Conservation (phyloP, 2,797 vertebrate species). For the Trachurus trachurus region DNA sequence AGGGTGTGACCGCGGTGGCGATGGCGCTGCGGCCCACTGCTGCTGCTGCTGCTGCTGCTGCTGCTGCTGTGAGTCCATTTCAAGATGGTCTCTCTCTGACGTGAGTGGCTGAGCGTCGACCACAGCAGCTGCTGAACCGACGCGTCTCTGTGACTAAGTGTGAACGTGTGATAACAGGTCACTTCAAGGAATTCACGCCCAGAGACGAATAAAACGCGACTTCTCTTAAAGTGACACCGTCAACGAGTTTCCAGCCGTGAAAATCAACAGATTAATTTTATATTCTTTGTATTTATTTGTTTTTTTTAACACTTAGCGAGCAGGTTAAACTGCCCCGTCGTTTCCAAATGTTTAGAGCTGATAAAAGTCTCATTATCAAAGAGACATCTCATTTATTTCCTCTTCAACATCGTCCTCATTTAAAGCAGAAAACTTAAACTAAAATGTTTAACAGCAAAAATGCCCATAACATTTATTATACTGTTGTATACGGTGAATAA, state of each 20-base stretch:
- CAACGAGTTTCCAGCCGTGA: background rate
- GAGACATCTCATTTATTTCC: background rate
- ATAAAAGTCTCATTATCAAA: background rate
- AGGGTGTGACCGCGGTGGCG: too few species aligned
- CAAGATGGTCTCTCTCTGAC: too few species aligned
- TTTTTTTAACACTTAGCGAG: too few species aligned
- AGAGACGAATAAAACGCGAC: constrained; percentile 17
- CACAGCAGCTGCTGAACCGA: constrained; percentile 18
- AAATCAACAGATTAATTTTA: background rate
- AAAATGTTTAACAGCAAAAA: background rate
- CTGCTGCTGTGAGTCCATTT: too few species aligned
- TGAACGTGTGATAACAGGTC: constrained; percentile 44
- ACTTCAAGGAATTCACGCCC: constrained; percentile 49
- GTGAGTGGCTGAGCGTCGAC: background rate
- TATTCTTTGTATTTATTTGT: rapidly evolving
- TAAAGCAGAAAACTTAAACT: background rate
- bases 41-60: too few species aligned
- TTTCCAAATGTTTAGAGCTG: background rate
- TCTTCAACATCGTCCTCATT: background rate
- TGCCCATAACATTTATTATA: background rate
- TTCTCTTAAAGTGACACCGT: constrained; percentile 25
- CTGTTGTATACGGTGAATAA: background rate
- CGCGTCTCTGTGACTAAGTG: constrained; percentile 35
- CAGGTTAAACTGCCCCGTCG: too few species aligned
- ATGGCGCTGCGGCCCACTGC: too few species aligned